Evolutionary conservation across 2,888 invertebrate genomes (phyloP).

Genomic region (Zelleria hepariella): DNA sequence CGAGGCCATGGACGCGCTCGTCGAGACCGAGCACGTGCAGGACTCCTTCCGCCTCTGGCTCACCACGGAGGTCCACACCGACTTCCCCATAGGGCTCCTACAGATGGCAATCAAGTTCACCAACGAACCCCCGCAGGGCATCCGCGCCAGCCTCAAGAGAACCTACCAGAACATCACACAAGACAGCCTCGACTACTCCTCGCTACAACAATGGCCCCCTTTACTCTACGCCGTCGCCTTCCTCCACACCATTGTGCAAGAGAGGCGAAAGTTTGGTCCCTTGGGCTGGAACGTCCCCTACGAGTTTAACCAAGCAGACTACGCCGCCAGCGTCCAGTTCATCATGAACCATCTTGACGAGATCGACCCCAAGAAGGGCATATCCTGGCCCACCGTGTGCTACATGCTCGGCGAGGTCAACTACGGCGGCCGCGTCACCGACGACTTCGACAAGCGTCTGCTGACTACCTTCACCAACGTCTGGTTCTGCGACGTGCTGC

Average conservation of each 20-base stretch:
- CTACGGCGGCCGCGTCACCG: constrained; percentile 93
- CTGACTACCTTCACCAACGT: constrained; percentile 94
- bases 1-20: constrained; percentile 90
- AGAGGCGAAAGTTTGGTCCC: constrained; percentile 95
- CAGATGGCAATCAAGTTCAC: constrained; percentile 98
- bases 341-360: constrained; percentile 97
- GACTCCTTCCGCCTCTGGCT: constrained; percentile 92
- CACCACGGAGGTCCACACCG: constrained; percentile 93
- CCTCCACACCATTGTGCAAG: constrained; percentile 95
- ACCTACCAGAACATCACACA: constrained; percentile 92
- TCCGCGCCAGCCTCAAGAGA: constrained; percentile 89
- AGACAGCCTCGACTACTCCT: constrained; percentile 93
- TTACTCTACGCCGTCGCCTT: constrained; percentile 94
- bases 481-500: constrained; percentile 94
- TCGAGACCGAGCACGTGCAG: constrained; percentile 87
- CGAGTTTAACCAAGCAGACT: constrained; percentile 97
- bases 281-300: constrained; percentile 98
- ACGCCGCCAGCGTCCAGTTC: constrained; percentile 95
- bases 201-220: constrained; percentile 94
- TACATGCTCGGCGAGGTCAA: constrained; percentile 97
- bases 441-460: constrained; percentile 95
- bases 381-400: constrained; percentile 97
- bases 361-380: constrained; percentile 96
- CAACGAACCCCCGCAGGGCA: constrained; percentile 96
- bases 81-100: constrained; percentile 90